Conservation (phyloP, 2,797 vertebrate species). For the Microtus obscurus region DNA sequence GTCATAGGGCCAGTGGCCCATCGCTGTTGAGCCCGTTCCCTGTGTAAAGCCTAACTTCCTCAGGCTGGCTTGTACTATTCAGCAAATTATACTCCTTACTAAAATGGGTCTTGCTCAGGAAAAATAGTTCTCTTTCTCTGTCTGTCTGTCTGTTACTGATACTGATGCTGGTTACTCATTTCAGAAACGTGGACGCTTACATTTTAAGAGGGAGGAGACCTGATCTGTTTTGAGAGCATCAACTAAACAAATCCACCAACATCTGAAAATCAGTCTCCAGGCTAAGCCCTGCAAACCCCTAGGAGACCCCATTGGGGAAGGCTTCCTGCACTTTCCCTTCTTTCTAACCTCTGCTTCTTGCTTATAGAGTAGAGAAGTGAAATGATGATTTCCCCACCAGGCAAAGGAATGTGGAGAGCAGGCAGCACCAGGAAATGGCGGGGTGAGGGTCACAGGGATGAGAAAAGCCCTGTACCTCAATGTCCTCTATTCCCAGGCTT, state of each 20-base stretch:
- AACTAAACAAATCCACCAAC: constrained; percentile 84
- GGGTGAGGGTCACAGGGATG: constrained; percentile 68
- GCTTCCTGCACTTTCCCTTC: not conserved
- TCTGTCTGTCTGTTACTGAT: not conserved
- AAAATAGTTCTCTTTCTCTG: constrained; percentile 51
- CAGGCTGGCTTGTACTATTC: constrained; percentile 74
- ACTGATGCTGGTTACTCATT: constrained; percentile 80
- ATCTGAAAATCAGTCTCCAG: constrained; percentile 62
- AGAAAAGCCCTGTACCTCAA: not conserved
- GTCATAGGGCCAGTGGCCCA: constrained; percentile 61
- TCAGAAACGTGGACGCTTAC: constrained; percentile 81
- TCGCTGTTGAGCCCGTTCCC: constrained; percentile 71
- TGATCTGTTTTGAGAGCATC: constrained; percentile 76
- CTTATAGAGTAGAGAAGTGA: constrained; percentile 46
- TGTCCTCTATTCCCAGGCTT: constrained; percentile 1
- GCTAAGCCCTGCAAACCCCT: not conserved
- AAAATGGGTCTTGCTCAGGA: constrained; percentile 82
- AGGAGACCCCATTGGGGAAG: not conserved
- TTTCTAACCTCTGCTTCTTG: constrained; percentile 59
- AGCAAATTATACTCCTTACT: constrained; percentile 81
- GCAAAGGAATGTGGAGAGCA: constrained; percentile 56
- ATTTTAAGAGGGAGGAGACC: constrained; percentile 67
- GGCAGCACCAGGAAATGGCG: constrained; percentile 69
- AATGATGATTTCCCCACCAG: constrained; percentile 55
- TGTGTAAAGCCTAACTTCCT: constrained; percentile 73